These are phyloP conservation scores for Axis porcinus DNA, from an alignment of 2,113 vertebrate species.

Conservation along the genomic window DNA sequence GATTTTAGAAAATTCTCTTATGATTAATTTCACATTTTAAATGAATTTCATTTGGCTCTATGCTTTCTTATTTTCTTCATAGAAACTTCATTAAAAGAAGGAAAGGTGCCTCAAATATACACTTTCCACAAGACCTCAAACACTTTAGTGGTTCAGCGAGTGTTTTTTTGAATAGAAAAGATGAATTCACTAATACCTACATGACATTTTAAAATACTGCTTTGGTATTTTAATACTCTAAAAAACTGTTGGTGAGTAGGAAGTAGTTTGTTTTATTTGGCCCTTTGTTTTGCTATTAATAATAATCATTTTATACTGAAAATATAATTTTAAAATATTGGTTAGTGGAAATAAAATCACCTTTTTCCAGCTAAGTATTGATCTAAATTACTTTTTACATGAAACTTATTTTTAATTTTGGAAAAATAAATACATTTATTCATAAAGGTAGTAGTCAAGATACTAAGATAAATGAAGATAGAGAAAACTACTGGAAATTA, in stretches of 20 bases:
- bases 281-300: background rate
- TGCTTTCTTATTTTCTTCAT: background rate
- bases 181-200: background rate
- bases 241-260: background rate
- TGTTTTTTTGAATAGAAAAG: background rate
- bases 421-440: background rate
- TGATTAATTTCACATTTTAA: background rate
- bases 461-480: background rate
- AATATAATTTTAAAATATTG: background rate
- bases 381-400: background rate
- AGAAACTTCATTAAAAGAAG: background rate
- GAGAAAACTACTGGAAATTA: background rate
- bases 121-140: background rate
- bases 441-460: background rate
- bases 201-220: background rate
- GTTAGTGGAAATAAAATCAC: background rate
- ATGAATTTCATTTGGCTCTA: background rate
- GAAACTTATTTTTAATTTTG: background rate
- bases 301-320: background rate
- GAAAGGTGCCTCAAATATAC: background rate
- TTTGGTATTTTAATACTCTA: background rate
- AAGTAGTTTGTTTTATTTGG: background rate
- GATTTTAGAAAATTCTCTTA: background rate
- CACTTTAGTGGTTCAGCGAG: background rate
- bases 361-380: background rate